Percentiles rank a stretch among this genome's conserved stretches.
Evolutionary conservation across 2,797 vertebrate genomes (phyloP).

Genomic region (Monodelphis domestica): DNA sequence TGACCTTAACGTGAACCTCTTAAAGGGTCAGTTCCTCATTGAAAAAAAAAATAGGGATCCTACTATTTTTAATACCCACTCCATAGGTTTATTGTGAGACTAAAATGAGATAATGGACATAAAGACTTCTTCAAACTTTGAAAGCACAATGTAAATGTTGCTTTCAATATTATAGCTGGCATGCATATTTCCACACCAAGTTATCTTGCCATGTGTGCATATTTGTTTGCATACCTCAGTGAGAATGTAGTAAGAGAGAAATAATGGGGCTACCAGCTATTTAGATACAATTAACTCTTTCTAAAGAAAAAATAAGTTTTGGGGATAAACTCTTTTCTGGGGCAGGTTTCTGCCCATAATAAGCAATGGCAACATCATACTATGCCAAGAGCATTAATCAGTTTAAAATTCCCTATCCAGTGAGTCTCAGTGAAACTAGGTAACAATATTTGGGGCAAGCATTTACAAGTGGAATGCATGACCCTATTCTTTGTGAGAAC

Average conservation of each 20-base stretch:
- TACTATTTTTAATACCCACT: neutral
- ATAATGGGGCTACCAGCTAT: conserved; percentile 18
- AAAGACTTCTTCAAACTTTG: neutral
- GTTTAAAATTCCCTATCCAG: conserved; percentile 59
- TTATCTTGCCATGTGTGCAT: neutral
- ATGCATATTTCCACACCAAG: neutral
- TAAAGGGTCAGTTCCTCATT: neutral
- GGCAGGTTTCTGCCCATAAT: conserved; percentile 21
- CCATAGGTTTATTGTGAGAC: neutral
- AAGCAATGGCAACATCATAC: conserved; percentile 31
- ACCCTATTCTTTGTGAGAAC: neutral
- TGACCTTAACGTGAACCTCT: neutral
- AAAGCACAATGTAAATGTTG: neutral
- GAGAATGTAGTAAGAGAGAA: conserved; percentile 50
- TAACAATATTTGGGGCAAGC: neutral
- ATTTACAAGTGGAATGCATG: neutral
- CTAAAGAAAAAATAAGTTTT: conserved; percentile 41
- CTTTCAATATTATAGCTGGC: neutral
- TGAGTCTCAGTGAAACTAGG: neutral
- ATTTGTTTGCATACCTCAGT: neutral
- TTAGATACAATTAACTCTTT: conserved; percentile 31
- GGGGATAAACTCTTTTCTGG: conserved; percentile 61
- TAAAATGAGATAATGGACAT: neutral
- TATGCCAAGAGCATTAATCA: conserved; percentile 61
- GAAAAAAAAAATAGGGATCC: neutral